Base-by-base conservation (phyloP, 2,113 vertebrate genomes). In the Sylvietta virens region DNA sequence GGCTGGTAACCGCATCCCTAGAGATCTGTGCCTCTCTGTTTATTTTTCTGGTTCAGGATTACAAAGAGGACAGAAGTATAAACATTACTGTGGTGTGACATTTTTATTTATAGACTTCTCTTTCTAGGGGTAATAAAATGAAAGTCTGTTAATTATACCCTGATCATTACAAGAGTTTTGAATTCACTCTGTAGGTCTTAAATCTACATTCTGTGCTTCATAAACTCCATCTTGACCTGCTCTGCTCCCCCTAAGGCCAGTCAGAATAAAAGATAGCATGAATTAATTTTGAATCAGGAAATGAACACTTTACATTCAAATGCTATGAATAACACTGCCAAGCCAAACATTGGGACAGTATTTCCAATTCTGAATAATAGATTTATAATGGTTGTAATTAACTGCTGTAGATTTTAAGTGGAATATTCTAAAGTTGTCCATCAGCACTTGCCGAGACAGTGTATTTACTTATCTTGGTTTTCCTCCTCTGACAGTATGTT, bases 71-170 rank as follows among this genome's bases (percentile, higher is more conserved):
- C 65, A 69, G 53, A 66, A 89, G 57, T 84, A 27, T 73, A 50
- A 61, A 83, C 91, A 88, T 90, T 62, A 84, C 51, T 86, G 44
- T 88, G 62, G 61, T 71, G 56, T 81, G 83, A 95, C 62, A 47
- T 51, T 72, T 96, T 88, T 91, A 96, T 96, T 97, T 95, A 74
- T 74, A 92, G 70, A 56, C 50, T 58, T 58, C 17, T 94, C 91
- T 97, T 92, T 92, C 86, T 64, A 44, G 51, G 61, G 28, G n/a
- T 92, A 96, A 92, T 97, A 96, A 97, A 94, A 89, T 58, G 58
- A 64, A 90, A 90, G 84, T 69, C 45, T 88, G 56, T 91, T 97
- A 94, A 96, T 87, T 67, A 56, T 14, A 33, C 77, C 92, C 76
- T 73, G 51, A 92, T 97, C 79, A 73, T 92, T 69, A 23, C 47